Conservation (phyloP, 1,140 invertebrate species). For the Hycleus cichorii region DNA sequence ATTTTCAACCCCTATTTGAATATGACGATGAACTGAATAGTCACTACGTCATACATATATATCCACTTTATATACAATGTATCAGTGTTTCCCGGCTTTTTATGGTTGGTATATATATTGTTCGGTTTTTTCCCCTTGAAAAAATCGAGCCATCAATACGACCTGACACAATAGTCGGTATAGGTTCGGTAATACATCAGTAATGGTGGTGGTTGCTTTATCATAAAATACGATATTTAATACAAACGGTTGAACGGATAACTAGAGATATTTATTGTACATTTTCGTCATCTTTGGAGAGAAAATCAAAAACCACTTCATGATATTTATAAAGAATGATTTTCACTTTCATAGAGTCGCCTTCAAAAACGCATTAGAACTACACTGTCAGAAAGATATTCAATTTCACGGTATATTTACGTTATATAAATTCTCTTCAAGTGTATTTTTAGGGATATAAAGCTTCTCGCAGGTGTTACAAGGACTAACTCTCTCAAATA, state of each 20-base stretch:
- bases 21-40: conserved; percentile 5
- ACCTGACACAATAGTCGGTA: too few relatives aligned
- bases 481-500: conserved; percentile 8
- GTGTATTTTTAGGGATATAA: conserved; percentile 18
- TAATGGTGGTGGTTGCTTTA: not conserved
- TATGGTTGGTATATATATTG: not conserved
- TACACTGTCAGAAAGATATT: conserved; percentile 22
- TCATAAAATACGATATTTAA: not conserved
- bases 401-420: conserved; percentile 22
- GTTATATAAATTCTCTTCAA: conserved; percentile 16
- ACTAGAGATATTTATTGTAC: too few relatives aligned
- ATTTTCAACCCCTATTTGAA: conserved; percentile 2
- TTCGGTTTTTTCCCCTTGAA: conserved; percentile 3
- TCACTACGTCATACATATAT: conserved; percentile 3
- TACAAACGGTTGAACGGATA: not conserved
- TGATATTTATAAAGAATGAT: conserved; percentile 6
- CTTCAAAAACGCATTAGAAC: conserved; percentile 15
- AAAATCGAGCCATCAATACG: too few relatives aligned
- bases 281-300: not conserved
- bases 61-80: too few relatives aligned
- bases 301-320: conserved; percentile 7
- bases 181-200: not conserved
- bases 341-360: conserved; percentile 1
- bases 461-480: conserved; percentile 17
- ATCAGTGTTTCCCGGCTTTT: too few relatives aligned